A percentile compares a stretch with the other conserved stretches of the same genome.
Evolutionary conservation across 2,797 vertebrate species (phyloP).

Genomic region (Numenius phaeopus): DNA sequence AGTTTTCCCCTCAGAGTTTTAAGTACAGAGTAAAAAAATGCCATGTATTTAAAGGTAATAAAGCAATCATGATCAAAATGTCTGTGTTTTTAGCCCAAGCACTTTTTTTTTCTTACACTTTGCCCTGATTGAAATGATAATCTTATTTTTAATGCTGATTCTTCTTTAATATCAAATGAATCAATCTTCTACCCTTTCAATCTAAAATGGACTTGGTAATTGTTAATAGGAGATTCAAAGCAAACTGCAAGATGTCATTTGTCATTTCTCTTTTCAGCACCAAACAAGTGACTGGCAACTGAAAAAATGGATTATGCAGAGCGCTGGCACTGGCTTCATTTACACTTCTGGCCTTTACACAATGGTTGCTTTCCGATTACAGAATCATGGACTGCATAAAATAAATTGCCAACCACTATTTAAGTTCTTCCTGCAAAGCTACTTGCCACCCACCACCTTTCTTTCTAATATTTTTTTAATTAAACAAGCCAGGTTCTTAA

Average conservation of each 20-base stretch:
- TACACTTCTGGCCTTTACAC: neutral
- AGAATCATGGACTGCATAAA: neutral
- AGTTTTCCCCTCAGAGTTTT: neutral
- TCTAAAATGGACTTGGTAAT: conserved; percentile 6
- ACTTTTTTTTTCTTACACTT: neutral
- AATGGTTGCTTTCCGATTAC: neutral
- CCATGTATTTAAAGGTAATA: neutral
- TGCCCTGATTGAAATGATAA: neutral
- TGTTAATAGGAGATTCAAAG: conserved; percentile 5
- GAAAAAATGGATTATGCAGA: neutral
- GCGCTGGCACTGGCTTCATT: neutral
- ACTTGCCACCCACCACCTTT: neutral
- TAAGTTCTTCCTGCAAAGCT: neutral
- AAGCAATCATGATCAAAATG: neutral
- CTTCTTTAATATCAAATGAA: conserved; percentile 20
- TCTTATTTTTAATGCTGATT: neutral
- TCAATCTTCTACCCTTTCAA: neutral
- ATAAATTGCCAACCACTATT: neutral
- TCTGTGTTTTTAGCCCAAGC: neutral
- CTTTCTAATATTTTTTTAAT: neutral
- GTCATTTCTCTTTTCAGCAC: conserved; percentile 4
- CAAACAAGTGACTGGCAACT: neutral
- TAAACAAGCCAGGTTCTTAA: neutral
- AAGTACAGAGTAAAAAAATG: neutral
- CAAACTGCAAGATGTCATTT: neutral